These are phyloP conservation scores for Erpetoichthys calabaricus DNA, from an alignment of 2,797 vertebrate species.

Conservation along the genomic window DNA sequence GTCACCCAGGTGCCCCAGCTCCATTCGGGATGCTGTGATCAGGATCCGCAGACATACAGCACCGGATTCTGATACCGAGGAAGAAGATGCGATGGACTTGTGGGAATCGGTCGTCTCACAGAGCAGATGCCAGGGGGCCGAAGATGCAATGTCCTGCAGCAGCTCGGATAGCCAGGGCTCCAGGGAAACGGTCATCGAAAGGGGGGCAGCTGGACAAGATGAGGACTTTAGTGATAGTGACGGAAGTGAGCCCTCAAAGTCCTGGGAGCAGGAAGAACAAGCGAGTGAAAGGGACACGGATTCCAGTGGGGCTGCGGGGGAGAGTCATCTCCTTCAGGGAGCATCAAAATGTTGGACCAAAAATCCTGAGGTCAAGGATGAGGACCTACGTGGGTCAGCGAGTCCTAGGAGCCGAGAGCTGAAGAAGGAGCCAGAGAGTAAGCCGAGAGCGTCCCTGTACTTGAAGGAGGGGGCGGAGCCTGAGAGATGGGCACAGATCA, in stretches of 20 bases:
- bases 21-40: constrained; percentile 67
- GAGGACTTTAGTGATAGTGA: constrained; percentile 2
- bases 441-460: too few species aligned
- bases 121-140: not conserved
- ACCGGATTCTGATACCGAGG: constrained; percentile 80
- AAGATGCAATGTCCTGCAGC: constrained; percentile 39
- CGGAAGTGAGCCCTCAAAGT: constrained; percentile 5
- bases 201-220: constrained; percentile 18
- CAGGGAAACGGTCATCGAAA: constrained; percentile 36
- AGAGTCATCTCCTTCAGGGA: too few species aligned
- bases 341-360: not conserved
- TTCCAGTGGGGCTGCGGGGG: too few species aligned
- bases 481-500: too few species aligned
- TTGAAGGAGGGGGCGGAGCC: too few species aligned
- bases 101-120: not conserved
- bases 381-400: constrained; percentile 6
- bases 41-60: constrained; percentile 83
- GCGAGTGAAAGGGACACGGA: constrained; percentile 2
- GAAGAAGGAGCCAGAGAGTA: too few species aligned
- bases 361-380: not conserved
- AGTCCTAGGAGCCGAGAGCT: constrained; percentile 7
- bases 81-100: constrained; percentile 42
- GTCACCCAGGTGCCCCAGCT: constrained; percentile 36
- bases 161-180: constrained; percentile 42
- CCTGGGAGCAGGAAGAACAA: constrained; percentile 3